Percentiles rank a stretch among this genome's conserved stretches.
phyloP scores from a whole-genome alignment of 2,888 invertebrate genomes.

The Nephrotoma flavescens region DNA sequence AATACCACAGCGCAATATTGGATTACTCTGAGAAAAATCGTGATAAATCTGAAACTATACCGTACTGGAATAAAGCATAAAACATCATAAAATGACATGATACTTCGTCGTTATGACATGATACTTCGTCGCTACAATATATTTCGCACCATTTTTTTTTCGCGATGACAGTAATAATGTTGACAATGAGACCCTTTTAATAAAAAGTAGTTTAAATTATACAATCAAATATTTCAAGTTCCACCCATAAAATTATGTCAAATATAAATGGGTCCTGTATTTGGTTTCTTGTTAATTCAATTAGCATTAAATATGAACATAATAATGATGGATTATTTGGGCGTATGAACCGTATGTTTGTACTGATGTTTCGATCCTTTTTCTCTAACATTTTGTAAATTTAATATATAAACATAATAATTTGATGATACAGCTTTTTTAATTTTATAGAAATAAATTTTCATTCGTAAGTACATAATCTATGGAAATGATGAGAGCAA shows the following conservation, averaged over 20 bases:
- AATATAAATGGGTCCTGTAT: neutral
- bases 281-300: neutral
- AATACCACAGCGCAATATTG: too few relatives aligned
- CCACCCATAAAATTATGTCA: neutral
- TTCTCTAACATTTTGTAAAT: neutral
- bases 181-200: neutral
- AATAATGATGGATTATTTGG: neutral
- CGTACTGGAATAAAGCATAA: too few relatives aligned
- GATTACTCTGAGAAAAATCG: too few relatives aligned
- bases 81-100: too few relatives aligned
- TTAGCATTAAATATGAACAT: neutral
- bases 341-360: neutral
- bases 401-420: neutral
- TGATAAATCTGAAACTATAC: too few relatives aligned
- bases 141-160: too few relatives aligned
- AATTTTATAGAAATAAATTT: neutral
- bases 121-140: too few relatives aligned
- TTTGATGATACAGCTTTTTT: neutral
- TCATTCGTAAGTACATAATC: neutral
- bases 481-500: neutral
- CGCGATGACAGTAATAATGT: too few relatives aligned
- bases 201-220: neutral
- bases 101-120: too few relatives aligned
- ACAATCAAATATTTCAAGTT: neutral
- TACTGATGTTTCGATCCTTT: neutral